Evolutionary conservation across 2,888 invertebrate genomes (phyloP).

Genomic region (Xestia c-nigrum): DNA sequence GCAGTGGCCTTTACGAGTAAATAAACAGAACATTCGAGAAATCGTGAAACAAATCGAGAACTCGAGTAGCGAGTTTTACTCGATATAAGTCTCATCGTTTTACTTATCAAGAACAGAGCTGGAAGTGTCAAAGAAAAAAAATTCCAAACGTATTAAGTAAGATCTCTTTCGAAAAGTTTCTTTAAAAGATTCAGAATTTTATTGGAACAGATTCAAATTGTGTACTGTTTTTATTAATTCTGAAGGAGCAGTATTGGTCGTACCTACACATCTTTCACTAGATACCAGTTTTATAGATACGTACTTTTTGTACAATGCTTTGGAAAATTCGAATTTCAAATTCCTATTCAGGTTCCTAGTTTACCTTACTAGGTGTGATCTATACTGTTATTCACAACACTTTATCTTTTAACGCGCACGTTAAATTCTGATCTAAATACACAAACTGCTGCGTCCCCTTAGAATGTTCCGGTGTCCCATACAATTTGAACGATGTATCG

Average conservation of each 20-base stretch:
- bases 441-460: slow-evolving; percentile 8
- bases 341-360: background rate
- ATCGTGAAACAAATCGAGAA: slow-evolving; percentile 27
- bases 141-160: slow-evolving; percentile 33
- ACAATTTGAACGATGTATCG: slow-evolving; percentile 20
- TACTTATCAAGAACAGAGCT: slow-evolving; percentile 48
- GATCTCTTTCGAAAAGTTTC: slow-evolving; percentile 40
- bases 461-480: slow-evolving; percentile 21
- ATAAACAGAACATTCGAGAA: slow-evolving; percentile 18
- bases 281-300: background rate
- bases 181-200: slow-evolving; percentile 37
- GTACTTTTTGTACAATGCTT: background rate
- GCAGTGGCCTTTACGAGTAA: slow-evolving; percentile 29
- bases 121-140: slow-evolving; percentile 53
- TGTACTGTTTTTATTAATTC: slow-evolving; percentile 6
- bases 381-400: background rate
- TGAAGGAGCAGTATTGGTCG: background rate
- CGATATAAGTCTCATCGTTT: slow-evolving; percentile 40
- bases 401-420: background rate
- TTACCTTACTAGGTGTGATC: background rate
- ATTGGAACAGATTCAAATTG: slow-evolving; percentile 17
- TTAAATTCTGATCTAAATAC: slow-evolving; percentile 7
- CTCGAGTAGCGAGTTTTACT: slow-evolving; percentile 26
- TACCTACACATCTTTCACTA: too few relatives aligned
- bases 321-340: background rate